Conservation (phyloP, 2,113 vertebrate species). For the Pipa parva region DNA sequence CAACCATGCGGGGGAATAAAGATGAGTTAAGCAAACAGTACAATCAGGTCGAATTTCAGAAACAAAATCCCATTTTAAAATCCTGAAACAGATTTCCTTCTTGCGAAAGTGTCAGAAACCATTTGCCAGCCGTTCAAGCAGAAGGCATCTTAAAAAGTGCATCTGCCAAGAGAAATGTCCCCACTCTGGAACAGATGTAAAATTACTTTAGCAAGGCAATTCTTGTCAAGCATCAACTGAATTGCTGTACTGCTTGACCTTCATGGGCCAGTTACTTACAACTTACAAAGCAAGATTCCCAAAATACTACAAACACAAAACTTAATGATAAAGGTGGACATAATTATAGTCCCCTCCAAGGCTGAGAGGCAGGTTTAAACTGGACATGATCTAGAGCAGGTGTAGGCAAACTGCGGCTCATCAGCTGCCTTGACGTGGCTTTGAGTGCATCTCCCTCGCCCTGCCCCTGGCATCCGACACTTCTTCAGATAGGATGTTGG, state of each 20-base stretch:
- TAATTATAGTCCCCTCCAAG: too few species aligned
- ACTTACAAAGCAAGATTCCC: constrained; percentile 4
- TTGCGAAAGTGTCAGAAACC: neutral
- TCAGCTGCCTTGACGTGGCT: too few species aligned
- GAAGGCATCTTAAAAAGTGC: neutral
- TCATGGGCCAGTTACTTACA: constrained; percentile 11
- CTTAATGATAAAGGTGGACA: constrained; percentile 1
- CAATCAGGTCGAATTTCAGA: neutral
- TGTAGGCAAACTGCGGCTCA: too few species aligned
- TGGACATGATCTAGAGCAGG: too few species aligned
- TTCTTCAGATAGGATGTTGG: too few species aligned
- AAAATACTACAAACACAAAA: neutral
- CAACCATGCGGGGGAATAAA: neutral
- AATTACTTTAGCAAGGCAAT: neutral
- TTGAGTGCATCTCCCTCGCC: too few species aligned
- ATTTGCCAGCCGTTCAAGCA: constrained; percentile 31
- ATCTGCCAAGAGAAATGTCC: constrained; percentile 14
- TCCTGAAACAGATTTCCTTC: neutral
- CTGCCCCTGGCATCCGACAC: too few species aligned
- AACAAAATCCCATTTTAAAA: neutral
- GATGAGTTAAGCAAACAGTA: neutral
- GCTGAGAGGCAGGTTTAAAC: too few species aligned
- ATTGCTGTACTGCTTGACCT: constrained; percentile 16
- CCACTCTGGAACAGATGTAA: constrained; percentile 8
- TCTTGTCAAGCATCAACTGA: neutral